Conservation (phyloP, 2,797 vertebrate species). For the Lithobates pipiens region DNA sequence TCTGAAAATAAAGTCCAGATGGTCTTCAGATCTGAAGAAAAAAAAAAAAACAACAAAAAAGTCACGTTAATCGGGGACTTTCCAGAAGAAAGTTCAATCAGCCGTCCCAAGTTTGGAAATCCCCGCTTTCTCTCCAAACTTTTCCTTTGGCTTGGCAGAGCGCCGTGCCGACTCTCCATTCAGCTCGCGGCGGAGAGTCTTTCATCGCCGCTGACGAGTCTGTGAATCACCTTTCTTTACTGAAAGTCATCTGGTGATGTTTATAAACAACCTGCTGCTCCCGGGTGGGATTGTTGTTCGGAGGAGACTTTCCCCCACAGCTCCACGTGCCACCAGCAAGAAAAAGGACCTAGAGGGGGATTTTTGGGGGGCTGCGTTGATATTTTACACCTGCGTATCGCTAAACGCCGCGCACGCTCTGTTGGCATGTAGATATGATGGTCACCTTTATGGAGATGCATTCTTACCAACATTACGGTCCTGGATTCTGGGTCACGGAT, state of each 20-base stretch:
- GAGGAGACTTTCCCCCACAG: neutral
- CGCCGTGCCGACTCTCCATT: too few species aligned
- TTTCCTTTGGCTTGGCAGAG: neutral
- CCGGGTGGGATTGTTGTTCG: neutral
- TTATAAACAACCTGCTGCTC: conserved; percentile 9
- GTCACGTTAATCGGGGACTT: conserved; percentile 71
- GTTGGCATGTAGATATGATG: too few species aligned
- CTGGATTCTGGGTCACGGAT: too few species aligned
- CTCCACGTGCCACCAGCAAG: too few species aligned
- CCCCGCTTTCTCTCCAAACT: conserved; percentile 71
- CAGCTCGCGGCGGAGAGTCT: neutral
- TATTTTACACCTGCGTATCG: too few species aligned
- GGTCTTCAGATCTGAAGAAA: conserved; percentile 54
- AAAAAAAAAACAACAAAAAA: conserved; percentile 49
- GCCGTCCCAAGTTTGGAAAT: conserved; percentile 71
- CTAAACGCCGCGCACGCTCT: too few species aligned
- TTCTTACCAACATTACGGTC: too few species aligned
- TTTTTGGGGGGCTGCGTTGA: too few species aligned
- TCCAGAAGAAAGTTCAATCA: conserved; percentile 67
- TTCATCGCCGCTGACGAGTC: neutral
- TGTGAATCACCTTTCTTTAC: conserved; percentile 1
- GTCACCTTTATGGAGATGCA: too few species aligned
- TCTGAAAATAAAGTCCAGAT: conserved; percentile 68
- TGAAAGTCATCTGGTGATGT: neutral
- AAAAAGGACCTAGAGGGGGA: too few species aligned